Evolutionary conservation across 2,888 invertebrate genomes (phyloP), one percentile per base, ranked within the genome.

Genomic region (Eupithecia subumbrata): DNA sequence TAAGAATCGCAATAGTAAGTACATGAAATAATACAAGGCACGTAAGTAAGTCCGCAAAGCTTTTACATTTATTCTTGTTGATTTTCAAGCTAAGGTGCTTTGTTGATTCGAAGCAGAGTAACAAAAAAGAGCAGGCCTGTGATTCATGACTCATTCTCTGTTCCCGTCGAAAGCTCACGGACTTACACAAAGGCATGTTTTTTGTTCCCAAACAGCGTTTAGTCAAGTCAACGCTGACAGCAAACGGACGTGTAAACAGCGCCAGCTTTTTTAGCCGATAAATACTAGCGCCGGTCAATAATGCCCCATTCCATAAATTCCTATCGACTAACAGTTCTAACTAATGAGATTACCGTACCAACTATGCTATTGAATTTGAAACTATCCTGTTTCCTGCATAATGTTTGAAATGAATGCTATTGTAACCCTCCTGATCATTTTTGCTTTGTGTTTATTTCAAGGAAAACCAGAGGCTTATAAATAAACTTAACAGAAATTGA

Each of bases 191-290:
- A 43, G 40, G 40, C 37, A 40, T 22, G 37, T 67, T 40, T 68
- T 68, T 68, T 68, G 14, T 22, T 40, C 45, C 43, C 68, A 22
- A 68, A 43, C 40, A 25, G 40, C 68, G 68, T 43, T 68, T 68
- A 68, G 43, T 68, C 67, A 67, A 67, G 67, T 43, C 43, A 43
- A 68, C 40, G 40, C 68, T 68, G 68, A 68, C 43, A 68, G 43
- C 22, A 11, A 40, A 68, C 25, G 43, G 43, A 45, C 68, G 43
- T 68, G 68, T 68, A 68, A 68, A 43, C 68, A 68, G 68, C 68
- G 68, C 34, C 22, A 43, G 67, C 43, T 68, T 68, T 67, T 67
- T 68, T 68, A 68, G 14, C 25, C 40, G 40, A 43, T 68, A 40
- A 64, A 40, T 68, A 68, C 63, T 43, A 68, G 43, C 68, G 3